Evolutionary conservation across 2,113 vertebrate species (phyloP).

Genomic region (Oreamnos americanus): DNA sequence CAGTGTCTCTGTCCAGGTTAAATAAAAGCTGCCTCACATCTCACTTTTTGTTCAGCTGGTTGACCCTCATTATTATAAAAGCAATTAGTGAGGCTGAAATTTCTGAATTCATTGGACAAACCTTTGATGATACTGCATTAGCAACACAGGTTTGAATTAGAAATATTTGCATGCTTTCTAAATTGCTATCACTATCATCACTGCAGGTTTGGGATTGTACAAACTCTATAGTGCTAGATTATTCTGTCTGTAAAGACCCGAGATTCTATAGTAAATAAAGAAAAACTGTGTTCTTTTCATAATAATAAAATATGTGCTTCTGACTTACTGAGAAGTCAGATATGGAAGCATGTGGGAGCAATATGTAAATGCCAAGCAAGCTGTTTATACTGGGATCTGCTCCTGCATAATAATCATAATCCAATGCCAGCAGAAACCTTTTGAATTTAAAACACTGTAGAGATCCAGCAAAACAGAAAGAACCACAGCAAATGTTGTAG

Average conservation of each 20-base stretch:
- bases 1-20: neutral
- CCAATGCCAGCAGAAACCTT: slow-evolving; percentile 51
- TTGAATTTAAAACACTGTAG: slow-evolving; percentile 35
- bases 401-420: slow-evolving; percentile 70
- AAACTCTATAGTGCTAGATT: neutral
- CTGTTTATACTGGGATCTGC: slow-evolving; percentile 56
- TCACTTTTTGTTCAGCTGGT: neutral
- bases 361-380: slow-evolving; percentile 58
- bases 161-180: neutral
- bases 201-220: neutral
- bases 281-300: slow-evolving; percentile 43
- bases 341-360: slow-evolving; percentile 25
- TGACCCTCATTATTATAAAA: neutral
- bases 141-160: neutral
- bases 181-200: neutral
- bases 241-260: slow-evolving; percentile 37
- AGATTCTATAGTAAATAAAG: slow-evolving; percentile 60
- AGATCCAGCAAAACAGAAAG: neutral
- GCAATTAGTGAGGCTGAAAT: neutral
- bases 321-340: slow-evolving; percentile 62
- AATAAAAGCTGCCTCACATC: neutral
- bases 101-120: neutral
- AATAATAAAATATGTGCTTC: slow-evolving; percentile 59
- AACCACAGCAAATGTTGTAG: neutral
- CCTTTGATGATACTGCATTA: neutral